These are phyloP conservation scores for Sphaeridia pumilis DNA, from an alignment of 2,888 invertebrate genomes.

Conservation along the genomic window DNA sequence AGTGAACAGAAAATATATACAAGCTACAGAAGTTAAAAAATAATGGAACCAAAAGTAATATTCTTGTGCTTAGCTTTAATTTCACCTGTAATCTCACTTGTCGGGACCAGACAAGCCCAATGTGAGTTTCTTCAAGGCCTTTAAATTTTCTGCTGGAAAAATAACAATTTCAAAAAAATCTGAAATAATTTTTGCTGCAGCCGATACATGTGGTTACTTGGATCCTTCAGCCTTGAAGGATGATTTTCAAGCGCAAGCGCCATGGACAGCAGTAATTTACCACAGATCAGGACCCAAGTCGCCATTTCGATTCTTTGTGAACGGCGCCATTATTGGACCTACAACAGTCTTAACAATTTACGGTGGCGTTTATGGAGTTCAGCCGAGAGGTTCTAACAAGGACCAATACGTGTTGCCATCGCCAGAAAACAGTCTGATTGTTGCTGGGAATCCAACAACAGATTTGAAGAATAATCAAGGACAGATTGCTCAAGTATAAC, in stretches of 20 bases:
- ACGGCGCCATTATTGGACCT: slow-evolving; percentile 9
- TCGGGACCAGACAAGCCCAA: not conserved
- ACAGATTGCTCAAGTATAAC: slow-evolving; percentile 6
- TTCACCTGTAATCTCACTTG: not conserved
- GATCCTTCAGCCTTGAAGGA: not conserved
- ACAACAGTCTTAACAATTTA: slow-evolving; percentile 3
- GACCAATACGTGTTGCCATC: not conserved
- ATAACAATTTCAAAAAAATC: not conserved
- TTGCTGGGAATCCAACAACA: not conserved
- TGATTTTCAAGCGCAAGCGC: not conserved
- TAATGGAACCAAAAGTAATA: too few relatives aligned
- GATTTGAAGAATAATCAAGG: not conserved
- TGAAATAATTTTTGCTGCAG: not conserved
- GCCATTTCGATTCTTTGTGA: slow-evolving; percentile 1
- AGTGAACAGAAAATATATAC: too few relatives aligned
- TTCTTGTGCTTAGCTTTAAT: not conserved
- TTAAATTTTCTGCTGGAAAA: not conserved
- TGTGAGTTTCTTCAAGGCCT: not conserved
- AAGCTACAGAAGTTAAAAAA: too few relatives aligned
- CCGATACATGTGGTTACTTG: not conserved
- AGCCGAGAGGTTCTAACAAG: slow-evolving; percentile 1
- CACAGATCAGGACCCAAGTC: not conserved
- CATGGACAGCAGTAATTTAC: slow-evolving; percentile 10
- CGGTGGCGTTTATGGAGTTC: slow-evolving; percentile 10
- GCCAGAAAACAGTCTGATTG: slow-evolving; percentile 1